Conservation (phyloP, 2,797 vertebrate species). For the Myotis pilosus region DNA sequence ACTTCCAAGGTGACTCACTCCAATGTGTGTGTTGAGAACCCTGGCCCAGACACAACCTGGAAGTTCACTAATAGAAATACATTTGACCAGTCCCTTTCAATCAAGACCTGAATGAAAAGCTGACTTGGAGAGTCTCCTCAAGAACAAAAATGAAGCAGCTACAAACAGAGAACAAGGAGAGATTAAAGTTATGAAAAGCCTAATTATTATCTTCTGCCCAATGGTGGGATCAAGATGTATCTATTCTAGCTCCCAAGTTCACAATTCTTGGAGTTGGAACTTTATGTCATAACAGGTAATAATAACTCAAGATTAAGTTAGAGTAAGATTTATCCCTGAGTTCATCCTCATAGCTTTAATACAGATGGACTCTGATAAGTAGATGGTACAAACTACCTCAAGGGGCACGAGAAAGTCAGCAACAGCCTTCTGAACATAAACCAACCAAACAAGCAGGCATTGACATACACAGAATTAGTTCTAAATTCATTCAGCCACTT, state of each 20-base stretch:
- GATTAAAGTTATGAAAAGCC: background rate
- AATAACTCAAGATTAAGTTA: background rate
- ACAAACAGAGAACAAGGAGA: background rate
- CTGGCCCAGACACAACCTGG: background rate
- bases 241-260: background rate
- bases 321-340: background rate
- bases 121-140: background rate
- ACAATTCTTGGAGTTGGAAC: background rate
- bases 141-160: constrained; percentile 15
- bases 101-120: background rate
- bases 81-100: background rate
- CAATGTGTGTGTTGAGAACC: background rate
- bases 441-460: background rate
- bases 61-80: background rate
- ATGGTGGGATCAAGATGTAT: background rate
- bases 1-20: background rate
- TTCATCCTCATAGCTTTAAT: background rate
- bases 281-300: background rate
- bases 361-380: background rate
- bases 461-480: background rate
- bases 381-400: background rate
- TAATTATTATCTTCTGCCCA: background rate
- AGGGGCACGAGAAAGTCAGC: background rate
- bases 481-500: background rate
- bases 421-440: background rate